A percentile compares a stretch with the other conserved stretches of the same genome.
Conservation (phyloP, 2,113 vertebrate species). For the Centrocercus urophasianus region DNA sequence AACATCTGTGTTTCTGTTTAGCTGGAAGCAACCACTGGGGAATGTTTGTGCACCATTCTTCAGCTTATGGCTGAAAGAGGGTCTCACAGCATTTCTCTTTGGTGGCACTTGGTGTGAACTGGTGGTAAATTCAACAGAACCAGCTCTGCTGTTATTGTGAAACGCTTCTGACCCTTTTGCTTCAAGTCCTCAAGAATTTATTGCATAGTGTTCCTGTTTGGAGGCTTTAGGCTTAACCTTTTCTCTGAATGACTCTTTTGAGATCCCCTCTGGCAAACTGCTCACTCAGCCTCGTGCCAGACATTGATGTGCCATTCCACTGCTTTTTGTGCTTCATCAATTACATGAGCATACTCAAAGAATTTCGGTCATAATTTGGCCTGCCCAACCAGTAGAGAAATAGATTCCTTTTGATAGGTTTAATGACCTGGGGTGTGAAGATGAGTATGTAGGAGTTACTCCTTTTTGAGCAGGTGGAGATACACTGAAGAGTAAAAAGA, state of each 20-base stretch:
- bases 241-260: background rate
- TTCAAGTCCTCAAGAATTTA: background rate
- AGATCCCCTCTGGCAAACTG: background rate
- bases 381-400: background rate
- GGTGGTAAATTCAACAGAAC: background rate
- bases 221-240: background rate
- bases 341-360: background rate
- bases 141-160: accelerated
- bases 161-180: background rate
- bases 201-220: background rate
- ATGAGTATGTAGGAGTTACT: background rate
- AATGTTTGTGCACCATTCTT: background rate
- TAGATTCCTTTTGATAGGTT: background rate
- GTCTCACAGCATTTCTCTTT: background rate
- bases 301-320: background rate
- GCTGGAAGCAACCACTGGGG: background rate
- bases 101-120: background rate
- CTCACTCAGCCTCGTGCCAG: background rate
- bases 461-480: background rate
- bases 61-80: background rate
- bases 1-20: background rate
- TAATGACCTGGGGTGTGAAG: background rate
- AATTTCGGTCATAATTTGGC: background rate
- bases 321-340: background rate
- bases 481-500: background rate